A percentile compares a stretch with the other conserved stretches of the same genome.
Evolutionary conservation across 2,113 vertebrate species (phyloP).

Genomic region (Apteryx mantelli): DNA sequence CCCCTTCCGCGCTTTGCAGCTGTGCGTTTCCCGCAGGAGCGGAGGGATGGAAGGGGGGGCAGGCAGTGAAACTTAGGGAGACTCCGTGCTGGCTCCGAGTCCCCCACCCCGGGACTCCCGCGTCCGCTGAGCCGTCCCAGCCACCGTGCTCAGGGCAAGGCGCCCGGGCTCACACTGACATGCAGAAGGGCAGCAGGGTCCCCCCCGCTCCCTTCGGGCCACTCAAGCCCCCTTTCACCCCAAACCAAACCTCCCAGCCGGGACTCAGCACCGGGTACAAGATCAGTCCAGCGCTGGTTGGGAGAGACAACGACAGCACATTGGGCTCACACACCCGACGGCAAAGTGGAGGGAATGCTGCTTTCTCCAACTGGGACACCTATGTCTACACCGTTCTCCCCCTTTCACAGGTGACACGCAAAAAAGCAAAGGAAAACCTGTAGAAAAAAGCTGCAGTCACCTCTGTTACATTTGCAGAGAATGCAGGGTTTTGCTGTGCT

Average conservation of each 20-base stretch:
- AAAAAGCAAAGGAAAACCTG: background rate
- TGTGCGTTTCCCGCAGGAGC: background rate
- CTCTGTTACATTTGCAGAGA: background rate
- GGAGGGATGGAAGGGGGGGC: background rate
- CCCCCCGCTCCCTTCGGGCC: background rate
- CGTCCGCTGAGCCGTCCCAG: slow-evolving; percentile 23
- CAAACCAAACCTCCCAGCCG: background rate
- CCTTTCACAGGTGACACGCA: background rate
- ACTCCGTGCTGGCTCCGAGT: background rate
- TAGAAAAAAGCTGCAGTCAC: background rate
- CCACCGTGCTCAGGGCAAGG: background rate
- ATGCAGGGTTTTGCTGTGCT: background rate
- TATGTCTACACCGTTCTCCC: background rate
- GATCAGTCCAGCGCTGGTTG: background rate
- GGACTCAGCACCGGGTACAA: background rate
- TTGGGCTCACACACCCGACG: background rate
- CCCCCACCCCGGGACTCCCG: background rate
- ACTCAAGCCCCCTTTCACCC: background rate
- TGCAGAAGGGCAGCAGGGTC: background rate
- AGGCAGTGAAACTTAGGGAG: background rate
- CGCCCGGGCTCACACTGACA: slow-evolving; percentile 14
- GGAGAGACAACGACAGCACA: slow-evolving; percentile 5
- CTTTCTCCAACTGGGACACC: background rate
- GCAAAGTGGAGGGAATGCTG: background rate
- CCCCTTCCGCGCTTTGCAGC: background rate